Evolutionary conservation across 1,140 invertebrate species (phyloP), one percentile per base, ranked within the genome.

Genomic region (Cyclargus thomasi): DNA sequence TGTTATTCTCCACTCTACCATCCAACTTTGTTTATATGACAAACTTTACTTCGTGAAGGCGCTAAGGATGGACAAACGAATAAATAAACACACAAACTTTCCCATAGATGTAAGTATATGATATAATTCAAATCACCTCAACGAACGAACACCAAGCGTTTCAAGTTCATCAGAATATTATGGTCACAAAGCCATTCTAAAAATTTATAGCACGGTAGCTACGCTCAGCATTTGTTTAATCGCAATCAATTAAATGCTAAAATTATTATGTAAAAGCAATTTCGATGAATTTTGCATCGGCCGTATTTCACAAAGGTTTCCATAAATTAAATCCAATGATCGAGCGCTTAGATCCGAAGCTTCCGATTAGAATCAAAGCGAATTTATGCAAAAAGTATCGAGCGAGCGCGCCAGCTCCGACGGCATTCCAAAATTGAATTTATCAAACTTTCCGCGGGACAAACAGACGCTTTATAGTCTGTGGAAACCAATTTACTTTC

Each of bases 381-480:
- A 85, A 85, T 83, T 86, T 85, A 85, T 84, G 85, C 82, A 80
- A 76, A 84, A 81, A 82, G 81, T 85, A 87, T 84, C 77, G 81
- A 82, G 79, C 79, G 75, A 75, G 79, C 78, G 76, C 69, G 75
- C 75, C 80, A 79, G 82, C 80, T 74, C 84, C 83, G 74, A 74
- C 72, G 75, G 77, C 70, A 47, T 47, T 83, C 79, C 77, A 84
- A 84, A 87, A 87, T 85, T 87, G 78, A 87, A 87, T 85, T 87
- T 83, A 85, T 74, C 75, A 85, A 86, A 86, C 72, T 85, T 85
- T 81, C 75, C 29, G 29, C 29, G 29, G 74, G 74, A 86, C 81
- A 86, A 86, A 85, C 78, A 85, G 78, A 81, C 80, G 80, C 76
- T 86, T 85, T 80, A 82, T 80, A 82, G 83, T 82, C 78, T 82